A percentile compares a stretch with the other conserved stretches of the same genome.
Evolutionary conservation across 2,113 vertebrate genomes (phyloP).

Genomic region (Antechinus flavipes): DNA sequence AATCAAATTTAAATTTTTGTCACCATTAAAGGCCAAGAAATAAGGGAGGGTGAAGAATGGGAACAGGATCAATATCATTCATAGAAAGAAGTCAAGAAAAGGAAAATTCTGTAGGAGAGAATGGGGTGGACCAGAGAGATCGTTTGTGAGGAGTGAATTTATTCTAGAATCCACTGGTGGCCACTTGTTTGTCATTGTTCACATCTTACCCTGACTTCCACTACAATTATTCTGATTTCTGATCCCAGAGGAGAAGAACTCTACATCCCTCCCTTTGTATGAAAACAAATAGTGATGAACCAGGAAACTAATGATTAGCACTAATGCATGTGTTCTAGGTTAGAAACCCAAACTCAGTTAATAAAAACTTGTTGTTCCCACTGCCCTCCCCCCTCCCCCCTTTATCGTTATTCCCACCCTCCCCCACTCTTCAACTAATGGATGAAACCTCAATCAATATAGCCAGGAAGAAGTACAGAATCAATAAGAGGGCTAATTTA

Average conservation of each 20-base stretch:
- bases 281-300: constrained; percentile 75
- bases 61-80: background rate
- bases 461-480: constrained; percentile 71
- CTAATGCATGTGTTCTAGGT: constrained; percentile 60
- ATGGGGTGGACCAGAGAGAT: background rate
- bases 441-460: constrained; percentile 81
- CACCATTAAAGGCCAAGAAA: background rate
- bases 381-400: background rate
- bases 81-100: constrained; percentile 54
- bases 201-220: constrained; percentile 28
- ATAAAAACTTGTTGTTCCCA: background rate
- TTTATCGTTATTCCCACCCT: background rate
- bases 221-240: constrained; percentile 65
- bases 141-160: constrained; percentile 27
- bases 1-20: background rate
- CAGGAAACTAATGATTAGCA: constrained; percentile 64
- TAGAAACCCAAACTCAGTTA: constrained; percentile 56
- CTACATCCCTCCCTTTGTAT: constrained; percentile 39
- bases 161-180: constrained; percentile 31
- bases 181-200: constrained; percentile 41
- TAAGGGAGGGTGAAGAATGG: background rate
- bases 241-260: constrained; percentile 52
- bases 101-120: constrained; percentile 20
- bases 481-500: constrained; percentile 85
- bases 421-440: constrained; percentile 55